Percentiles rank a stretch among this genome's conserved stretches.
Conservation (phyloP, 2,797 vertebrate species). For the Picus viridis region DNA sequence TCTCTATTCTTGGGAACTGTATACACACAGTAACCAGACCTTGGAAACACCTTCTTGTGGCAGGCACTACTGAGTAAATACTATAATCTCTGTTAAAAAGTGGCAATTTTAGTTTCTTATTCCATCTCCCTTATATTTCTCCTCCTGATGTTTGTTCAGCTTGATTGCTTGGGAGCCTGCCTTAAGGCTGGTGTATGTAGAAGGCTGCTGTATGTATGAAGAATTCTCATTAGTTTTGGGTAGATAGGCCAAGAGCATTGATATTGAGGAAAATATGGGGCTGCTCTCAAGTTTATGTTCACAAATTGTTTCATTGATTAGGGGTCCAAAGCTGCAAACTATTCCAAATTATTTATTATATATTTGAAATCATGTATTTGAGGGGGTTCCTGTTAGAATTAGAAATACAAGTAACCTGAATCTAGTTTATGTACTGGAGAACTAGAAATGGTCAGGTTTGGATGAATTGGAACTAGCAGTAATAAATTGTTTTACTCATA, state of each 20-base stretch:
- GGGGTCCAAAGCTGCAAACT: background rate
- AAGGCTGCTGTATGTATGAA: background rate
- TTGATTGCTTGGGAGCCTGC: background rate
- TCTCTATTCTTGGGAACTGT: background rate
- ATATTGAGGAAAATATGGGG: background rate
- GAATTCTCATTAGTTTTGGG: background rate
- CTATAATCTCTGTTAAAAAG: slow-evolving; percentile 1
- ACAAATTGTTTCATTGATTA: background rate
- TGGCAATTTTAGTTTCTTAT: background rate
- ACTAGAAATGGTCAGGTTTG: background rate
- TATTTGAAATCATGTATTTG: background rate
- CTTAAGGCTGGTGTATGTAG: background rate
- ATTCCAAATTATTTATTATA: background rate
- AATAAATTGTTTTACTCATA: slow-evolving; percentile 4
- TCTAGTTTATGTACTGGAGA: background rate
- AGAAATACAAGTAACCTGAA: background rate
- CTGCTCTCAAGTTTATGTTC: background rate
- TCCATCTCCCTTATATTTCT: background rate
- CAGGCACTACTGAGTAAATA: background rate
- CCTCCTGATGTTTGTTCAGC: background rate
- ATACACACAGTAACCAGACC: background rate
- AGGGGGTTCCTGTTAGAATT: slow-evolving; percentile 4
- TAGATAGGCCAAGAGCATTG: background rate
- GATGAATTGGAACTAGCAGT: slow-evolving; percentile 20
- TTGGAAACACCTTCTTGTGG: background rate